Base-by-base conservation (phyloP, 2,797 vertebrate species). In the Tarsius wallacei region DNA sequence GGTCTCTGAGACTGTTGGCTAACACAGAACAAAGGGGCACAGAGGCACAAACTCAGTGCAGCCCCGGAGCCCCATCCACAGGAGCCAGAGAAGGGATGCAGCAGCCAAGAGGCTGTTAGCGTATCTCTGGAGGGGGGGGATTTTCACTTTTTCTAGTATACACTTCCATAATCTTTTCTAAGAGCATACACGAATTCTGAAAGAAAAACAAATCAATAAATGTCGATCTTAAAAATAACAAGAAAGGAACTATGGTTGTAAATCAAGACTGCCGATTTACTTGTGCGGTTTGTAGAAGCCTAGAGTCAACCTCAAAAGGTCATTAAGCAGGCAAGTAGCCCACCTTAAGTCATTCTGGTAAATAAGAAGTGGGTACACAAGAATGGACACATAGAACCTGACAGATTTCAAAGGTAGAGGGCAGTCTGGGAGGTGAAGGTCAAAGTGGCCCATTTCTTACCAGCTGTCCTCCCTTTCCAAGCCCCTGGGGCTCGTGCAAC, bases 91-190 rank as follows among this genome's bases (percentile, higher is more conserved):
- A 61, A 64, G 13, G 28, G 0, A 21, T 36, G 13, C 51, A 7
- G 5, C 3, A 33, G 1, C 0, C 0, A 22, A 12, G 59, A n/a
- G 17, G 63, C 81, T 0, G 0, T 7, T 12, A 12, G 53, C 42
- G 14, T 22, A 22, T 15, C 70, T 57, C 28, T 3, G 51, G 57
- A 28, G 31, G 7, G 17, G 17, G 19, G 55, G 36, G 8, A 70
- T 9, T 36, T n/a, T 9, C n/a, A 14, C 57, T 36, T 49, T 68
- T 49, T 36, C 16, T 59, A 22, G 66, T 80, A 31, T 2, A 1
- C 7, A 28, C n/a, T 84, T 88, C 91, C 21, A 4, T 82, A 53
- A 80, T 49, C 14, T 82, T 81, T 51, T 15, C 47, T 22, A 77
- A 66, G 55, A 63, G n/a, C 61, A 61, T 3, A 8, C 14, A 33